Percentiles rank a stretch among this genome's conserved stretches.
These are phyloP conservation scores for Argyrosomus japonicus DNA, from an alignment of 2,113 vertebrate species.

Conservation along the genomic window DNA sequence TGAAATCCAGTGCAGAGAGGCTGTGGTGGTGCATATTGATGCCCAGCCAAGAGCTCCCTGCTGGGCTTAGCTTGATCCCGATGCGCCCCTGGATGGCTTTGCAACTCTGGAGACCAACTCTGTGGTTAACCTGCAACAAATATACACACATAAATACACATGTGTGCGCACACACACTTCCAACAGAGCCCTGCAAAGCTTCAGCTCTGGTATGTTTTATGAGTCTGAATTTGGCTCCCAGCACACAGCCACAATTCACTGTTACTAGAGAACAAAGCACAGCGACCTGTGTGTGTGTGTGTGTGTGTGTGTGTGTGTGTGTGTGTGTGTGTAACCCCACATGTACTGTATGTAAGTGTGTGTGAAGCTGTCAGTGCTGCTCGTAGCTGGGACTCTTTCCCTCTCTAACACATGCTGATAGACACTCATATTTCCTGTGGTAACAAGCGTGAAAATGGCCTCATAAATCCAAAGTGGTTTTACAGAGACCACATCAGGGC, in stretches of 20 bases:
- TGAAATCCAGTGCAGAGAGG: constrained; percentile 51
- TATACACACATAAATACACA: constrained; percentile 10
- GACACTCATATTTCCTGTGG: constrained; percentile 78
- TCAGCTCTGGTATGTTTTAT: constrained; percentile 56
- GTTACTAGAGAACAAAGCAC: constrained; percentile 65
- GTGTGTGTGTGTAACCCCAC: background rate
- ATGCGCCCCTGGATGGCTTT: constrained; percentile 64
- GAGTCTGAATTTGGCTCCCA: constrained; percentile 63
- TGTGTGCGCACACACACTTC: constrained; percentile 11
- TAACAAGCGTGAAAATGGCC: constrained; percentile 82
- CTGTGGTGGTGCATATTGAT: constrained; percentile 74
- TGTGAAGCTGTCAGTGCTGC: constrained; percentile 47
- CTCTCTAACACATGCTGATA: constrained; percentile 74
- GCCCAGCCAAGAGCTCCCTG: constrained; percentile 67
- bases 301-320: constrained; percentile 19
- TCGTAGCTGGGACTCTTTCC: constrained; percentile 43
- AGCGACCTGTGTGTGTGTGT: constrained; percentile 29
- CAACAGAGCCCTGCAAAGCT: constrained; percentile 17
- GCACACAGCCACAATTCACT: constrained; percentile 63
- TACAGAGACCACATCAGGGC: constrained; percentile 71
- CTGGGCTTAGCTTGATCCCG: constrained; percentile 76
- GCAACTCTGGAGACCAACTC: constrained; percentile 59
- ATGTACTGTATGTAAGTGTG: constrained; percentile 15
- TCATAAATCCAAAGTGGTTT: constrained; percentile 80
- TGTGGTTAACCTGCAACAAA: constrained; percentile 60